Evolutionary conservation across 2,888 invertebrate genomes (phyloP), one percentile per base, ranked within the genome.

Genomic region (Eristalis intricaria): DNA sequence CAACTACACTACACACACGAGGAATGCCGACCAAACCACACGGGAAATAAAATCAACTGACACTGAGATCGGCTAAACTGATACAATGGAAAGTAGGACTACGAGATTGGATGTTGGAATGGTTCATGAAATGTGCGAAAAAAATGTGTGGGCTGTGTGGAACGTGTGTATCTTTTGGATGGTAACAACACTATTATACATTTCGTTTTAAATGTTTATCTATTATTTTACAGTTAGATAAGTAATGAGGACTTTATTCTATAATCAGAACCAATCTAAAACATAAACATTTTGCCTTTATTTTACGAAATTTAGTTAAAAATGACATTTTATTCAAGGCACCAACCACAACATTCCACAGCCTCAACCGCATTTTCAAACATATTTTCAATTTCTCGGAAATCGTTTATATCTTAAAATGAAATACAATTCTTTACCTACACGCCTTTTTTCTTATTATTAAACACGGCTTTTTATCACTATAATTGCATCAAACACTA

Each of bases 11-110:
- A 69, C 69, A 38, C 82, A 58, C 61, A 63, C 56, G 10, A 74
- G n/a, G n/a, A 58, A 23, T 65, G 38, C 61, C 73, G 50, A 79
- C 86, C 86, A 79, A 86, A 86, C 78, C 86, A 75, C 82, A 86
- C 86, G 86, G 86, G 86, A 86, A 86, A 86, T 83, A 78, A 86
- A 86, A n/a, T 50, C 50, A 50, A 50, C 69, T 86, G 86, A 86
- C 86, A 86, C 86, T 83, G 85, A 82, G 73, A 76, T 69, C 75
- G 75, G 71, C 50, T 43, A 86, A 81, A 79, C 56, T 82, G 60
- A 82, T 82, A 82, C 85, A 82, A 70, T 82, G 85, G 85, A 86
- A 86, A 70, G 64, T 29, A 22, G 61, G 64, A 70, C 40, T 65
- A 58, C 26, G 68, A 70, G 40, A 58, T 73, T 60, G 77, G 68